These are phyloP conservation scores for Oryctes rhinoceros DNA, from an alignment of 1,140 invertebrate genomes.

Conservation along the genomic window DNA sequence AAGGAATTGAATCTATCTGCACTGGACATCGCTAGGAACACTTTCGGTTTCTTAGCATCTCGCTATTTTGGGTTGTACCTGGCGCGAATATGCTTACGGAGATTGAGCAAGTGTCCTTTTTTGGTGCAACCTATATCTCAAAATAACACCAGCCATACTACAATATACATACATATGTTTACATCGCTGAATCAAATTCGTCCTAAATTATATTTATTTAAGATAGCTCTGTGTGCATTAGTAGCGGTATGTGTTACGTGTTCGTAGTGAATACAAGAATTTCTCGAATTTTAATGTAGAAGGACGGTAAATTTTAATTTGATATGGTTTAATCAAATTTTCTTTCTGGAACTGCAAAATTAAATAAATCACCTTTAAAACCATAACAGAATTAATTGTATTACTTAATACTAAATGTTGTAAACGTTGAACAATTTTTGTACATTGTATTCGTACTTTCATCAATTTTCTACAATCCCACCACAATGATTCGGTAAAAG, in stretches of 20 bases:
- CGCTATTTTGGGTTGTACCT: background rate
- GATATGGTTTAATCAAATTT: too few relatives aligned
- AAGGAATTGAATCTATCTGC: background rate
- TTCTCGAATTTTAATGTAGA: too few relatives aligned
- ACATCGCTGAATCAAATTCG: conserved; percentile 20
- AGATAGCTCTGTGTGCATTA: background rate
- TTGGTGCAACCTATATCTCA: conserved; percentile 9
- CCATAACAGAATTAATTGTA: too few relatives aligned
- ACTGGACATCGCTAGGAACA: background rate
- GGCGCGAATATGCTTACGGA: background rate
- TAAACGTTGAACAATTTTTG: too few relatives aligned
- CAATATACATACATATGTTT: background rate
- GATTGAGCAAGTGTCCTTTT: conserved; percentile 24
- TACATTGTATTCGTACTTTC: too few relatives aligned
- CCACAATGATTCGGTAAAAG: too few relatives aligned
- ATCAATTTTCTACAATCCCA: too few relatives aligned
- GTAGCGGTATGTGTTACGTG: background rate
- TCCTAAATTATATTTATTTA: conserved; percentile 17
- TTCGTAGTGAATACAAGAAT: background rate
- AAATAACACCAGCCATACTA: background rate
- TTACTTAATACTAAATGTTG: too few relatives aligned
- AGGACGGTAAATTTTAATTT: too few relatives aligned
- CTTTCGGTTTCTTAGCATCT: conserved; percentile 1
- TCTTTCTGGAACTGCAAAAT: too few relatives aligned
- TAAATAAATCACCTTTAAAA: too few relatives aligned